Evolutionary conservation across 2,113 vertebrate genomes (phyloP), one percentile per base, ranked within the genome.

Genomic region (Apodemus sylvaticus): DNA sequence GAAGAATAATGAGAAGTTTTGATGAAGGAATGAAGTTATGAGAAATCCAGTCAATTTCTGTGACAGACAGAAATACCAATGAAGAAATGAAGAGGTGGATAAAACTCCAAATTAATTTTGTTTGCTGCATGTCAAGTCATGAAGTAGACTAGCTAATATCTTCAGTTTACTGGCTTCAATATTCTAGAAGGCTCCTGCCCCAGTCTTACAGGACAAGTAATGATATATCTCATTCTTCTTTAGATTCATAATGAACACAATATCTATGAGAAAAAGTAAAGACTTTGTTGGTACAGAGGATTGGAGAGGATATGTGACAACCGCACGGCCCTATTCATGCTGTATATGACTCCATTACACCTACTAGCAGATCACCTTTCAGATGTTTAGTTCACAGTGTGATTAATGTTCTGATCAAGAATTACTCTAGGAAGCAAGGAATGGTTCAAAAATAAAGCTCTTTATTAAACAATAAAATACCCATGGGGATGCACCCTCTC

Each of bases 381-480:
- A 53, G 51, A 53, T 39, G 60, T 45, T 83, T 42, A 60, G 39
- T 34, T 26, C 45, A 87, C 76, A 51, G 20, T 13, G 5, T 1
- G 7, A 34, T 34, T 45, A 14, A 77, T 48, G 9, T 55, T 48
- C 34, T 74, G 42, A 86, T 68, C 29, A 90, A 34, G 36, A 81
- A 89, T 91, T 79, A 48, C 26, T 91, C 58, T 22, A 86, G 19
- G 66, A 89, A 88, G 55, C 76, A 94, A 88, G 48, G 45, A 68
- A 74, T 0, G 55, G 16, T 26, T 1, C 6, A 58, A 73, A 96
- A 83, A 31, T 78, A 90, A 70, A 96, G n/a, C 39, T 93, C 20
- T 96, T 97, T 97, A 96, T 96, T 95, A 87, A 92, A 74, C 36
- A 96, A 45, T 87, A 78, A 83, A 87, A 64, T 6, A 58, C 5